Evolutionary conservation across 2,113 vertebrate species (phyloP), one percentile per base, ranked within the genome.

Genomic region (Seriola dumerili): DNA sequence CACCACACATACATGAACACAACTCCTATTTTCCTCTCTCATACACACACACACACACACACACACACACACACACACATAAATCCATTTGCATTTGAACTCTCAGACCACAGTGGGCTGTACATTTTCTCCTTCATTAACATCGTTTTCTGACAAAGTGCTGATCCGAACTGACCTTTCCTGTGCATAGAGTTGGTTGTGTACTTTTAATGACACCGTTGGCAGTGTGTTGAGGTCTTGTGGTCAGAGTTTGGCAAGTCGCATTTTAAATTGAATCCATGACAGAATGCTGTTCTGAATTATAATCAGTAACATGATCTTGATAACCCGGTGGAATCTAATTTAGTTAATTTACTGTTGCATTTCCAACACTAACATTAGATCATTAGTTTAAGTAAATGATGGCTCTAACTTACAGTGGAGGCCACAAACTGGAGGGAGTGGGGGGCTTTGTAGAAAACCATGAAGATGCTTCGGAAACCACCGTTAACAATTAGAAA

Each of bases 41-140:
- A 52, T 36, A 55, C 29, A 59, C 59, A 75, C 50, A 36, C 70
- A 34, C 25, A 57, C 4, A 57, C 8, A 54, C 25, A 57, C 4
- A 57, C 11, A 54, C 55, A 29, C 29, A 29, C 29, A 29, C 29
- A 57, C 8, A 54, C 25, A 57, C 4, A 57, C 11, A 54, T 50
- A 48, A 17, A 71, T n/a, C 65, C 23, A 72, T 81, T 78, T 81
- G 21, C 42, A 73, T 76, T 52, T 5, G 9, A 72, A 40, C 71
- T 79, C 67, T 44, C 46, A 42, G 57, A 21, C 29, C 52, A 76
- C 64, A 74, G 46, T 48, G 46, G 44, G 46, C 76, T 65, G 78
- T 34, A 62, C 40, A 78, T 80, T 80, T 85, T 75, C 63, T 86
- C 71, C 63, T 78, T 72, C 62, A 87, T 79, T 65, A 73, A 69